Percentiles rank a stretch among this genome's conserved stretches.
Conservation (phyloP, 2,113 vertebrate genomes). For the Solea solea region DNA sequence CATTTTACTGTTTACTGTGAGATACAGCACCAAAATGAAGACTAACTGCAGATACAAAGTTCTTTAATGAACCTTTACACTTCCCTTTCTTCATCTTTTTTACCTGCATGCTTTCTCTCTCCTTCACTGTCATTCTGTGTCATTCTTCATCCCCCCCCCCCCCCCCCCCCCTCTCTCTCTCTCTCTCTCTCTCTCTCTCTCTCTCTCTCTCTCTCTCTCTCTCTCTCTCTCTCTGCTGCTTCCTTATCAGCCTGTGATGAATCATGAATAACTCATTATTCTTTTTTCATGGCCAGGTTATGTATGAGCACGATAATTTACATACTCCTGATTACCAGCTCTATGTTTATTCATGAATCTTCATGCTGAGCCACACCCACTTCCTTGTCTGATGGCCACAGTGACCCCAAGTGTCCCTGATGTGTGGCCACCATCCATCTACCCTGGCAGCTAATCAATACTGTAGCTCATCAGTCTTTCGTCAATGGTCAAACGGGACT, state of each 20-base stretch:
- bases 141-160: neutral
- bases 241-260: constrained; percentile 64
- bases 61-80: constrained; percentile 47
- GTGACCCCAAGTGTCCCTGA: constrained; percentile 92
- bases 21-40: neutral
- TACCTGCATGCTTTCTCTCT: constrained; percentile 33
- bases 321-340: constrained; percentile 72
- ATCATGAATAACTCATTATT: constrained; percentile 80
- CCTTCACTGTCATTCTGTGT: neutral
- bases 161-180: constrained; percentile 7
- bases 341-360: constrained; percentile 78
- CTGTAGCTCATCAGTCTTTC: constrained; percentile 91
- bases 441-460: constrained; percentile 95
- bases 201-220: neutral
- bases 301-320: constrained; percentile 77
- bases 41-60: constrained; percentile 23
- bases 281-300: constrained; percentile 69
- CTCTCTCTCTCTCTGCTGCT: neutral
- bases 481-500: constrained; percentile 76
- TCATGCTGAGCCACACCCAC: constrained; percentile 62
- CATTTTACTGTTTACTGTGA: neutral
- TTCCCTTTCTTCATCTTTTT: constrained; percentile 45
- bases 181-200: neutral
- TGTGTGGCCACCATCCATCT: constrained; percentile 94
- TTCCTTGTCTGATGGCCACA: constrained; percentile 77